Base-by-base conservation (phyloP, 1,140 invertebrate species). In the Adoxophyes honmai region DNA sequence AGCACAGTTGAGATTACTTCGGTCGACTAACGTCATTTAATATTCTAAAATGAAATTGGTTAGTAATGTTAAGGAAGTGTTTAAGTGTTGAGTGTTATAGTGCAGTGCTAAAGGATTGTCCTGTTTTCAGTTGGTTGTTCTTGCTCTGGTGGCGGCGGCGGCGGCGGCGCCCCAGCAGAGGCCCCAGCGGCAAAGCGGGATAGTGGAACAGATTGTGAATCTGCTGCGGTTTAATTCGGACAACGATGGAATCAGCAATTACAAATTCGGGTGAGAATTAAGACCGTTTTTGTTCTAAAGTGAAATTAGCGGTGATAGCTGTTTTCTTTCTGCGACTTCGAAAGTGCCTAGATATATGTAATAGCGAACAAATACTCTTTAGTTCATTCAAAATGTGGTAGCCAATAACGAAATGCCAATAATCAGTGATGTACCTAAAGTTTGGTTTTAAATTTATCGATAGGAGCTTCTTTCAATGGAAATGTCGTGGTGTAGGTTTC, bases 151-250 rank as follows among this genome's bases (percentile, higher is more conserved):
- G 8, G 53, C 53, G 11, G 16, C 52, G 15, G 53, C 51, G n/a
- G 59, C 36, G 16, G 59, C 53, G 2, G 57, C 57, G 15, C 57
- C 59, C 11, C 52, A 39, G 9, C 18, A 36, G 11, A 34, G 37
- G 14, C 10, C 11, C 11, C 34, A 16, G 16, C 18, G 10, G 15
- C 35, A 13, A n/a, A 18, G 55, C 39, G 21, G 21, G 21, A 21
- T 16, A 5, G 36, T 2, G 4, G 36, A 37, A 7, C 18, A 59
- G 21, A 55, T 72, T 16, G 66, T 75, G 4, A 59, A 79, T 16
- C 78, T 81, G 44, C 34, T 85, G 0, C 57, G 66, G 34, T 68
- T 73, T 52, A 76, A 71, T 0, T 64, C 66, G 4, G 67, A 81
- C 18, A 33, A 53, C 13, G 55, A 61, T 58, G 54, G 73, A 39